phyloP scores from a whole-genome alignment of 1,140 invertebrate species.

The Dufourea novaeangliae region DNA sequence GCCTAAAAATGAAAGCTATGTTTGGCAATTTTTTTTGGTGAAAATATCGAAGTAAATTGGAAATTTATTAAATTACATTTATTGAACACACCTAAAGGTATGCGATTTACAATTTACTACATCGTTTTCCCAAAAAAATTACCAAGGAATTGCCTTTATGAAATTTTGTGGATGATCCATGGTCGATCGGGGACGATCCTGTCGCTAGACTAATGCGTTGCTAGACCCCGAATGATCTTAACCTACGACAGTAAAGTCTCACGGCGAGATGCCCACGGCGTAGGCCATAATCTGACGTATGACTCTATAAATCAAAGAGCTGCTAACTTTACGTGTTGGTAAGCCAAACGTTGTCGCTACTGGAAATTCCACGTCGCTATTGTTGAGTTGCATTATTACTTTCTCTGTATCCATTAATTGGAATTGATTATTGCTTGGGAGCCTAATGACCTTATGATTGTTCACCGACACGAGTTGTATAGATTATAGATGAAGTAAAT shows the following conservation, averaged over 20 bases:
- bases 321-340: conserved; percentile 2
- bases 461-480: no score
- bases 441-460: no score
- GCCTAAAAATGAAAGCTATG: background rate
- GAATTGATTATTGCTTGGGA: no score
- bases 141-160: no score
- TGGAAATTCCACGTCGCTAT: background rate
- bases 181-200: conserved; percentile 28
- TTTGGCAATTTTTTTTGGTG: background rate
- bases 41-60: background rate
- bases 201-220: background rate
- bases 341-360: background rate
- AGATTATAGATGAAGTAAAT: no score
- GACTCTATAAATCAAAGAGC: conserved; percentile 66
- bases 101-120: background rate
- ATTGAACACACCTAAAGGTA: background rate
- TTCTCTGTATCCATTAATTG: background rate
- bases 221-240: background rate
- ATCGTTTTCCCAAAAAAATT: background rate
- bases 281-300: conserved; percentile 61
- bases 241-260: conserved; percentile 60
- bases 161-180: conserved; percentile 8
- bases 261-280: conserved; percentile 40
- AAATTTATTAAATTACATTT: no score
- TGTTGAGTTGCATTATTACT: background rate